A percentile compares a stretch with the other conserved stretches of the same genome.
These are phyloP conservation scores for Bos indicus DNA, from an alignment of 2,113 vertebrate genomes.

Conservation along the genomic window DNA sequence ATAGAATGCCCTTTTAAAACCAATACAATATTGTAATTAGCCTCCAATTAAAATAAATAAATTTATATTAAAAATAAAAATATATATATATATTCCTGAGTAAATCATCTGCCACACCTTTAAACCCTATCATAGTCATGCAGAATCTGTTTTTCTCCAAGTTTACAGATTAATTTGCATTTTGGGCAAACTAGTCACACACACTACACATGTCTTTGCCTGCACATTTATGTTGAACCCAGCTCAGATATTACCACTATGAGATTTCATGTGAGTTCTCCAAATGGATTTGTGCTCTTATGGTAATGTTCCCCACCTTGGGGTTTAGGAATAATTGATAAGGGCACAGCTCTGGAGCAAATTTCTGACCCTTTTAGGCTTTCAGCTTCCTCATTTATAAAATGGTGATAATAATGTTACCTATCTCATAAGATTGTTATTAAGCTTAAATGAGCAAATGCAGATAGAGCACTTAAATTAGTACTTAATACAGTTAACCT, in stretches of 20 bases:
- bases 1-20: not conserved
- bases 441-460: constrained; percentile 36
- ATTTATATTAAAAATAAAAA: not conserved
- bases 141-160: not conserved
- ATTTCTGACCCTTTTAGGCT: not conserved
- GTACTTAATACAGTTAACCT: not conserved
- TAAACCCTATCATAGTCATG: not conserved
- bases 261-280: not conserved
- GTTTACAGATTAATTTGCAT: constrained; percentile 10
- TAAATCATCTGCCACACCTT: not conserved
- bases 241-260: not conserved
- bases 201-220: not conserved
- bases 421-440: not conserved
- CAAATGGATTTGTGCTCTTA: not conserved
- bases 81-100: not conserved
- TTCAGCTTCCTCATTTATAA: constrained; percentile 21
- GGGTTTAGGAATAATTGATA: not conserved
- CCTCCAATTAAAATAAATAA: too few relatives aligned
- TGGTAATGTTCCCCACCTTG: not conserved
- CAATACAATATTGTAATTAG: too few relatives aligned
- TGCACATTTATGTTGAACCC: constrained; percentile 1
- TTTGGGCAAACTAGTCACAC: not conserved
- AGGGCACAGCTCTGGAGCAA: not conserved
- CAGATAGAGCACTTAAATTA: not conserved
- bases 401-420: not conserved